Base-by-base conservation (phyloP, 2,888 invertebrate species). In the Globia sparganii region DNA sequence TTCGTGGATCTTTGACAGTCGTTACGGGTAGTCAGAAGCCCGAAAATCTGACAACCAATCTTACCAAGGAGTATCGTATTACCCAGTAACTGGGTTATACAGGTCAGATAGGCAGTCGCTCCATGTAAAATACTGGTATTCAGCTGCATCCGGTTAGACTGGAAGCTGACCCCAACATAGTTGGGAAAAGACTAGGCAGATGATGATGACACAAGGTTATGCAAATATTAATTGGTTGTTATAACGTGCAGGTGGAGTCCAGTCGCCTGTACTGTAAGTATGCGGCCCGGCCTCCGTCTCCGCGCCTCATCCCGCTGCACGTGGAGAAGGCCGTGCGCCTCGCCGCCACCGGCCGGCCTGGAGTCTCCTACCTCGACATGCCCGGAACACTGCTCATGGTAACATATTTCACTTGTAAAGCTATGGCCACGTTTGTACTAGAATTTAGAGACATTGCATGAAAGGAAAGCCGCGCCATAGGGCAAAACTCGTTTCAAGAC, bases 181-280 rank as follows among this genome's bases (percentile, higher is more conserved):
- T 34, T 34, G 2, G 34, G 34, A 4, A 34, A n/a, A n/a, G n/a
- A n/a, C n/a, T n/a, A n/a, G n/a, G n/a, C n/a, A n/a, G n/a, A n/a
- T n/a, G n/a, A n/a, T n/a, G n/a, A n/a, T n/a, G n/a, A n/a, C 4
- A 43, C 43, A 43, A 43, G 43, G n/a, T 53, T 53, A 37, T n/a
- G n/a, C 34, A 34, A 4, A 11, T 31, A 49, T 18, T n/a, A 37
- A 59, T 49, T n/a, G 28, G 4, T 34, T 67, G 15, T 65, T 15
- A 43, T 31, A 34, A n/a, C 5, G 56, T 31, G 0, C 84, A 97
- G 97, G 97, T 99, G 71, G 99, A 99, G 90, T 97, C 98, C 0
- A 98, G 98, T 77, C 97, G 98, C n/a, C 97, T 98, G 6, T 99
- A 98, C 93, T 98, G 99, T 94, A 99, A 99, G 96, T 99, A 99